Base-by-base conservation (phyloP, 2,113 vertebrate genomes). In the Trogon surrucura region DNA sequence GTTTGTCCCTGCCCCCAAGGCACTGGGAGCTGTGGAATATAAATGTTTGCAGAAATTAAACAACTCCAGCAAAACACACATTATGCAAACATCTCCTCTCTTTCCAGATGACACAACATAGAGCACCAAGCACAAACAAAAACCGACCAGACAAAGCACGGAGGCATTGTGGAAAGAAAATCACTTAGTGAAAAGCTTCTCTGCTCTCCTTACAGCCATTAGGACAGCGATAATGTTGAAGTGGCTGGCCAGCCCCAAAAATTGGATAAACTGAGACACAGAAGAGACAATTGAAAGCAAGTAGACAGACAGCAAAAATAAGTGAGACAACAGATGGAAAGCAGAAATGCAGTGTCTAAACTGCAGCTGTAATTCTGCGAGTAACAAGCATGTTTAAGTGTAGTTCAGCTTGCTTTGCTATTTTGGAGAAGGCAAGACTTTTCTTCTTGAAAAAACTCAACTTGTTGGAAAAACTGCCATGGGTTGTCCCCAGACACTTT, bases 281-380 rank as follows among this genome's bases (percentile, higher is more conserved):
- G 67, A 96, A 84, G 89, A 96, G 50, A 92, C 50, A 94, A 89
- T 2, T 91, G 92, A 95, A 91, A 92, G 86, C 62, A 72, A 92
- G 83, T 70, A 94, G 88, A 89, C 73, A 93, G 95, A 92, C 80
- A 56, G 70, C 56, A 95, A 95, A 96, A 94, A 61, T 69, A 91
- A 93, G 73, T 61, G 88, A 93, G 80, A 87, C 80, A 91, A 91
- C 78, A 92, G 95, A 96, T 75, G 88, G 86, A 79, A 96, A 85
- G 54, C 73, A 96, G 83, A 96, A 94, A 95, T 58, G 53, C 41
- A 73, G 25, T 80, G 53, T 80, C 91, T 85, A 85, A 95, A 58
- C 65, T 93, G 81, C 80, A 94, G 81, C 71, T 96, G 69, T 78
- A 94, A 84, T 88, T 86, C 80, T 75, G 82, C 69, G 75, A 79